Evolutionary conservation across 2,888 invertebrate genomes (phyloP), one percentile per base, ranked within the genome.

Genomic region (Polyploca ridens): DNA sequence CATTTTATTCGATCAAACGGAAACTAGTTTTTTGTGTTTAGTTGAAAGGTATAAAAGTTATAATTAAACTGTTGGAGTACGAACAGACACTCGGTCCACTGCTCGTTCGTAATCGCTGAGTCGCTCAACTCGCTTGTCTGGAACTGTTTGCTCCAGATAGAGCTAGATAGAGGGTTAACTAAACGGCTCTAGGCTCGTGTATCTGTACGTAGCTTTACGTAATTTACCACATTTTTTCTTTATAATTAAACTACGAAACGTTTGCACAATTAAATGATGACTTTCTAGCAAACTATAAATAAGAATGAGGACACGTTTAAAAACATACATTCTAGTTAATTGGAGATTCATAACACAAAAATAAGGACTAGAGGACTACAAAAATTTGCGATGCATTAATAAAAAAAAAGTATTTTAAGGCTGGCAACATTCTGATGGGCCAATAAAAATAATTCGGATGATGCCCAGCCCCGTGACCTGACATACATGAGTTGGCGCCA

Each of bases 381-480:
- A 16, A 54, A 54, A 10, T 10, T 8, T 49, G 16, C 49, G n/a
- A 49, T 49, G 49, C 49, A 61, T 72, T 63, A 66, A 70, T 67
- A 69, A 63, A 69, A 72, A 72, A 63, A 46, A 54, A 65, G 69
- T 81, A 80, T 78, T 78, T 82, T 69, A 69, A 77, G 75, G 67
- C 64, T 68, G 70, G 70, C 69, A 72, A 75, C 74, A 77, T 80
- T 82, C 77, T 76, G 81, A 78, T 80, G 81, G 77, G 74, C 81
- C 83, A 87, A 87, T 89, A 88, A 89, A 89, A 90, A 88, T 88
- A 88, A 87, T 90, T 85, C 81, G 72, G 79, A 85, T 86, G 88
- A 83, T 82, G 82, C 75, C 79, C 81, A 81, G 82, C 74, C 82
- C 80, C 80, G 78, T 88, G 90, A 90, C 87, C 90, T 87, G 90